Percentiles rank a stretch among this genome's conserved stretches.
Conservation (phyloP, 1,140 invertebrate species). For the Pseudobourletiella spinata region DNA sequence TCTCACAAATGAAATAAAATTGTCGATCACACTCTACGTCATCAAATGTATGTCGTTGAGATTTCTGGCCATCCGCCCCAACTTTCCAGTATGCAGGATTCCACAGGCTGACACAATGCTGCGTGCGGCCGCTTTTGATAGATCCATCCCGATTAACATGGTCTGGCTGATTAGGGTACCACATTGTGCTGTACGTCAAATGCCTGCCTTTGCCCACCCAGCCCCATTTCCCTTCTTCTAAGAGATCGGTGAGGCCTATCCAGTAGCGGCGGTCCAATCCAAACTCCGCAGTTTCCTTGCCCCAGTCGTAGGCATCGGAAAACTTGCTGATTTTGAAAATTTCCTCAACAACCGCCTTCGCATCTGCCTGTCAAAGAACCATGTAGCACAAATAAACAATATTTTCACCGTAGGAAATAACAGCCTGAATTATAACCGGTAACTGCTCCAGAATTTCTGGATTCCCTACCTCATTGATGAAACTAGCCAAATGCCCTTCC, state of each 20-base stretch:
- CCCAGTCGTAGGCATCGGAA: not conserved
- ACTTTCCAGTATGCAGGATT: conserved; percentile 4
- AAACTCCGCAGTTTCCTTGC: not conserved
- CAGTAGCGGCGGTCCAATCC: conserved; percentile 13
- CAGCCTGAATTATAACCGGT: not conserved
- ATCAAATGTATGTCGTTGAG: not conserved
- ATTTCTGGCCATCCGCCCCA: not conserved
- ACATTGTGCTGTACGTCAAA: not conserved
- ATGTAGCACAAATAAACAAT: not conserved
- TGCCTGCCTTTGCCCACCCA: not conserved
- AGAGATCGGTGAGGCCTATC: conserved; percentile 10
- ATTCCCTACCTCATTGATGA: not conserved
- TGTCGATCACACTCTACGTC: conserved; percentile 5
- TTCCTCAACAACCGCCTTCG: not conserved
- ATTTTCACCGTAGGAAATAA: not conserved
- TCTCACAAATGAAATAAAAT: conserved; percentile 15
- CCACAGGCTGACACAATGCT: conserved; percentile 14
- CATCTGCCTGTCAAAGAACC: not conserved
- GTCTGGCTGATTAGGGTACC: conserved; percentile 10
- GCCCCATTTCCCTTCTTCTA: conserved; percentile 1
- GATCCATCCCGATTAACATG: not conserved
- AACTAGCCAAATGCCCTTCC: not conserved
- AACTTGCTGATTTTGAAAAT: not conserved
- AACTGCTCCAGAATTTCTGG: not conserved
- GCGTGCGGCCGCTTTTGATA: not conserved